Percentiles rank a stretch among this genome's conserved stretches.
Evolutionary conservation across 2,888 invertebrate genomes (phyloP).

Genomic region (Clitarchus hookeri): DNA sequence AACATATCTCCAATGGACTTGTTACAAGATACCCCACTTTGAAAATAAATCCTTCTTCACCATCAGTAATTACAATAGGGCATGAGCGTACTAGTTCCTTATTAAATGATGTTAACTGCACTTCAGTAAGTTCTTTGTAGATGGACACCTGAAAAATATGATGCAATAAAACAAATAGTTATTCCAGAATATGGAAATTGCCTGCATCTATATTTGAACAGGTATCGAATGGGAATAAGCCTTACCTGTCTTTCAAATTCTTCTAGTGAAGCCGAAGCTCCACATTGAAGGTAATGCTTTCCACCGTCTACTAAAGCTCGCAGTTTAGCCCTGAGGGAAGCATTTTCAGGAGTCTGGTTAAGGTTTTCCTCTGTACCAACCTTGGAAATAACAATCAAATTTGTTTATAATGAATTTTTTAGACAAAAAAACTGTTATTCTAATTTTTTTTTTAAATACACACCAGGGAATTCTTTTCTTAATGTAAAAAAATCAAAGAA

Average conservation of each 20-base stretch:
- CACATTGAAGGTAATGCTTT: not conserved
- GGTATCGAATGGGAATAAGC: no score
- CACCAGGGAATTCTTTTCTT: no score
- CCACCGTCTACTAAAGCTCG: not conserved
- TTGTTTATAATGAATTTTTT: no score
- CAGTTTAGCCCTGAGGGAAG: not conserved
- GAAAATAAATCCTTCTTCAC: not conserved
- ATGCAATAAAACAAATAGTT: not conserved
- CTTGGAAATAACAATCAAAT: not conserved
- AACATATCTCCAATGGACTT: not conserved
- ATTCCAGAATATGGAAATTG: not conserved
- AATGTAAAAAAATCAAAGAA: no score
- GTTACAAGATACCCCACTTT: not conserved
- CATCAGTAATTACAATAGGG: not conserved
- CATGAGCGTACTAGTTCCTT: not conserved
- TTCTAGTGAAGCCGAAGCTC: not conserved
- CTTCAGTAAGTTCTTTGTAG: not conserved
- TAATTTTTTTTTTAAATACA: no score
- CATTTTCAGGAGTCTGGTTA: not conserved
- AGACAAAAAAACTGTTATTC: not conserved
- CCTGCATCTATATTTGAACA: not conserved
- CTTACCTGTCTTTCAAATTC: slow-evolving; percentile 2
- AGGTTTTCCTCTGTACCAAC: not conserved
- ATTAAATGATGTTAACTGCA: not conserved
- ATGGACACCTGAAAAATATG: not conserved